Evolutionary conservation across 2,888 invertebrate species (phyloP), one percentile per base, ranked within the genome.

Genomic region (Elmis aenea): DNA sequence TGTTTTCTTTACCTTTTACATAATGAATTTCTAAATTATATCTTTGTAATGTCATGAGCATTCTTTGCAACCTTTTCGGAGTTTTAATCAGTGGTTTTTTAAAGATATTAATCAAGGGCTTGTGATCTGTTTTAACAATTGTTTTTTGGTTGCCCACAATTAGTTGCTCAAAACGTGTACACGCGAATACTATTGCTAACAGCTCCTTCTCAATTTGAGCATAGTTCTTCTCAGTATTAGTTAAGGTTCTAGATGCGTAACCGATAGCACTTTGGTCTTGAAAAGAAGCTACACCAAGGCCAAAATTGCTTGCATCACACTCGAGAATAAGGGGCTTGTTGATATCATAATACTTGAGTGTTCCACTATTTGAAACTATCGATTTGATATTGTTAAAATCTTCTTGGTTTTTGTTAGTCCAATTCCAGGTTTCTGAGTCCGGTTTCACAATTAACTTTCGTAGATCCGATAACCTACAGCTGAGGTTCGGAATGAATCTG

Each of bases 261-360:
- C 28, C 43, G 9, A 56, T 33, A 2, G 51, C 45, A 13, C 43
- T 30, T 5, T 39, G 42, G 8, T 55, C 23, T 28, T 52, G 53
- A 8, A 48, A 14, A 10, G 52, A 21, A 6, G 38, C 47, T 24
- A 43, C 45, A 5, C 51, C 51, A 23, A 51, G 6, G 13, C 47
- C 50, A 11, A 6, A 12, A 11, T 12, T 12, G 15, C 32, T 23
- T 13, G 39, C 33, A 16, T 35, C 40, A 14, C 27, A 31, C 16
- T 40, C 30, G 8, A 40, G 11, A 2, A 12, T 22, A 5, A 35
- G 14, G 11, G 21, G 31, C 23, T 40, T 26, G 8, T 20, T 18
- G 12, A 12, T 13, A 11, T 35, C 26, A 35, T 18, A 40, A 15
- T 40, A 40, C 15, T 21, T 40, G 12, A 25, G 18, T 14, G 23